These are phyloP conservation scores for Drosophila dives DNA, from an alignment of 2,888 invertebrate genomes.

Conservation along the genomic window DNA sequence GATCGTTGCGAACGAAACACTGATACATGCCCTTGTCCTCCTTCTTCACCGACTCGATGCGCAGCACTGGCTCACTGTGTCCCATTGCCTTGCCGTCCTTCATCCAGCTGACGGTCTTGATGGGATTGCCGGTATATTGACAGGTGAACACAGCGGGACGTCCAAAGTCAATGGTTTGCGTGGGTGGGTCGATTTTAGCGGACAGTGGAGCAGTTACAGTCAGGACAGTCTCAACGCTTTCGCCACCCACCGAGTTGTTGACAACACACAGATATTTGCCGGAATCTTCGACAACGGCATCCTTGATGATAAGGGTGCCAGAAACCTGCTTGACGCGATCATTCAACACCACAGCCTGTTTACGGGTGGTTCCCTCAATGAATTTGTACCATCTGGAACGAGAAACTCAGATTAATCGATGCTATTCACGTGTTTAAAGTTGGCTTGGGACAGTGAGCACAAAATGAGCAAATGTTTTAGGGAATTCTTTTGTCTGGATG, in stretches of 20 bases:
- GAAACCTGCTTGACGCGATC: conserved; percentile 96
- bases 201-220: conserved; percentile 96
- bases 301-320: conserved; percentile 96
- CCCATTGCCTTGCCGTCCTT: conserved; percentile 95
- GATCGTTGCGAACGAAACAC: conserved; percentile 96
- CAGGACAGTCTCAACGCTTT: conserved; percentile 95
- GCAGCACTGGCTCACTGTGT: conserved; percentile 91
- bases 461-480: conserved; percentile 55
- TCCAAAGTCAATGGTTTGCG: conserved; percentile 97
- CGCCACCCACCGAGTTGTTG: conserved; percentile 97
- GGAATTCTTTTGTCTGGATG: background rate
- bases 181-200: conserved; percentile 94
- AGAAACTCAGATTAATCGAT: conserved; percentile 27
- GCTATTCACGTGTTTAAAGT: background rate
- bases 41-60: conserved; percentile 95
- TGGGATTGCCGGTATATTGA: conserved; percentile 95
- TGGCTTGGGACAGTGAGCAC: conserved; percentile 39
- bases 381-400: conserved; percentile 97
- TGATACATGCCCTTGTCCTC: conserved; percentile 99
- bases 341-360: conserved; percentile 94
- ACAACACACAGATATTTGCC: conserved; percentile 97
- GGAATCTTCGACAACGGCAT: conserved; percentile 95
- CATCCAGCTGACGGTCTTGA: conserved; percentile 95
- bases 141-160: conserved; percentile 96
- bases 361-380: conserved; percentile 93